Evolutionary conservation across 1,140 invertebrate genomes (phyloP).

Genomic region (Tetramorium simillimum): DNA sequence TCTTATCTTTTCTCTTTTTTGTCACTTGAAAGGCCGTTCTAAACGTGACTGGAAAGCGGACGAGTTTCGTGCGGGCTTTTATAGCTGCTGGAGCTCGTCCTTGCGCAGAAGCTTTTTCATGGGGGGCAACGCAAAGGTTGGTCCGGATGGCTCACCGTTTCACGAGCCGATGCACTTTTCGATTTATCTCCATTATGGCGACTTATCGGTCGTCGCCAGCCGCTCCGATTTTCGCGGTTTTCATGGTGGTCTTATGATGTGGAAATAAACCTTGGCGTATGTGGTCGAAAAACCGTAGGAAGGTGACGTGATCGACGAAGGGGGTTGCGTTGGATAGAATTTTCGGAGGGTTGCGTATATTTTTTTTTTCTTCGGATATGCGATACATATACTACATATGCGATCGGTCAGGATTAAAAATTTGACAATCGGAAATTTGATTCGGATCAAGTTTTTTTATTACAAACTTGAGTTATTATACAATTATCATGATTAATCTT

Average conservation of each 20-base stretch:
- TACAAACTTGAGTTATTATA: background rate
- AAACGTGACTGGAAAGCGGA: conserved; percentile 74
- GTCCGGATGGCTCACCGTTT: conserved; percentile 72
- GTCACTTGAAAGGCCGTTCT: conserved; percentile 46
- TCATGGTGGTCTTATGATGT: conserved; percentile 71
- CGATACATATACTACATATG: no score
- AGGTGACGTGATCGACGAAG: background rate
- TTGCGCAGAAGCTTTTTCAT: conserved; percentile 76
- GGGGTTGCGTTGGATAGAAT: background rate
- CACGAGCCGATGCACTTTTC: conserved; percentile 83
- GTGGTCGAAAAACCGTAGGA: conserved; percentile 13
- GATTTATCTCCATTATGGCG: conserved; percentile 79
- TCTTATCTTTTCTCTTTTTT: background rate
- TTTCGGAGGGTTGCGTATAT: background rate
- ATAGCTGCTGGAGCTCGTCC: conserved; percentile 72
- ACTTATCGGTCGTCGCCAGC: conserved; percentile 80
- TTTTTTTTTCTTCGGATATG: background rate
- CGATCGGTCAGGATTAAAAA: background rate
- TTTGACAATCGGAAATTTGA: background rate
- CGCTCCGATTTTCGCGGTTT: conserved; percentile 50
- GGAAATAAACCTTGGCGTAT: conserved; percentile 75
- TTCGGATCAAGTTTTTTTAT: background rate
- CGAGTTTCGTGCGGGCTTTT: conserved; percentile 77
- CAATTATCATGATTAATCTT: background rate
- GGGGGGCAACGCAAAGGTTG: conserved; percentile 36